Conservation (phyloP, 2,113 vertebrate species). For the Salvelinus namaycush region DNA sequence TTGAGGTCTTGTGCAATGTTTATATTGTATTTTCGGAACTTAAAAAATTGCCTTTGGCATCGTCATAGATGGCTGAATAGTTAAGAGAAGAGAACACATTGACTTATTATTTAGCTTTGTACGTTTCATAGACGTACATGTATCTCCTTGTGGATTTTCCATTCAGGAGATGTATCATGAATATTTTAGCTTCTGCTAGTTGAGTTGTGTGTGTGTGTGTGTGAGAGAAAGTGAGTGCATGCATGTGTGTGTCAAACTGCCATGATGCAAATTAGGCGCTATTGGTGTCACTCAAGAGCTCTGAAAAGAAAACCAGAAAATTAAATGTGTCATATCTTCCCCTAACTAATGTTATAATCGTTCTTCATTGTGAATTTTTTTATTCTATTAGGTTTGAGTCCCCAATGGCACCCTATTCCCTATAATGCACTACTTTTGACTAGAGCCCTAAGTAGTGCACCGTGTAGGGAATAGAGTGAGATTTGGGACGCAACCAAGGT, state of each 20-base stretch:
- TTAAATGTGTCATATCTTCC: not conserved
- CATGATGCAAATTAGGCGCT: not conserved
- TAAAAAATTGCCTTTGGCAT: too few relatives aligned
- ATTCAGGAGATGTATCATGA: not conserved
- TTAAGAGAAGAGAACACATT: too few relatives aligned
- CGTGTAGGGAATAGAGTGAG: too few relatives aligned
- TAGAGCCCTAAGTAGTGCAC: too few relatives aligned
- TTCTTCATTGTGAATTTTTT: not conserved
- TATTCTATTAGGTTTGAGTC: not conserved
- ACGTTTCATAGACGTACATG: not conserved
- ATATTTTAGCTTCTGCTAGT: not conserved
- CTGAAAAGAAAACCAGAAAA: not conserved
- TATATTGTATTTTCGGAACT: too few relatives aligned
- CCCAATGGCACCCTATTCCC: too few relatives aligned
- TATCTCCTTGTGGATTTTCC: not conserved
- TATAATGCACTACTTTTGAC: too few relatives aligned
- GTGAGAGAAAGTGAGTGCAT: not conserved
- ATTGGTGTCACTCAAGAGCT: not conserved
- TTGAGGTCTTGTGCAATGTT: too few relatives aligned
- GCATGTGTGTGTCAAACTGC: not conserved
- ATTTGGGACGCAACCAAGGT: too few relatives aligned
- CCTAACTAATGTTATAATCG: not conserved
- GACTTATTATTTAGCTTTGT: too few relatives aligned
- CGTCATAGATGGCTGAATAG: too few relatives aligned
- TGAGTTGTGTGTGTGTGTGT: constrained; percentile 7